Evolutionary conservation across 2,113 vertebrate species (phyloP).

Genomic region (Silurus glanis): DNA sequence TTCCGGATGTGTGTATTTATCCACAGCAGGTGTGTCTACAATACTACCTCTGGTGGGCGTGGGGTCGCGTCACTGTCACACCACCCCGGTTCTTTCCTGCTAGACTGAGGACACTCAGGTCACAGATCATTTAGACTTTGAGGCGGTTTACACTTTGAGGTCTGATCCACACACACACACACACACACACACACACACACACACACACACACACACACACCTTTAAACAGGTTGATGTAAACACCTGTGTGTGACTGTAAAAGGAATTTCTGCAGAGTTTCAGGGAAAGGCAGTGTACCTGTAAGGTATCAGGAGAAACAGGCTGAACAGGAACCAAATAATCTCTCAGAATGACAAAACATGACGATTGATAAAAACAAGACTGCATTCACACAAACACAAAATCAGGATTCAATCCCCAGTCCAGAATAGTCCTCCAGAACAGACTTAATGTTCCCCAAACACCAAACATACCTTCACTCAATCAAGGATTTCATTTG

Average conservation of each 20-base stretch:
- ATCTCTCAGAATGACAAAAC: not conserved
- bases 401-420: not conserved
- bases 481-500: not conserved
- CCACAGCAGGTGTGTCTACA: not conserved
- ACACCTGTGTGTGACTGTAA: not conserved
- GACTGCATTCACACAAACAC: not conserved
- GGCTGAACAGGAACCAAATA: not conserved
- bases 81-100: not conserved
- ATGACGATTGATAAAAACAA: not conserved
- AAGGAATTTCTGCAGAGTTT: slow-evolving; percentile 3
- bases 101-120: too few relatives aligned
- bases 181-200: too few relatives aligned
- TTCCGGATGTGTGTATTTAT: not conserved
- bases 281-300: not conserved
- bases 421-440: not conserved
- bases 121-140: too few relatives aligned
- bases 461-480: not conserved
- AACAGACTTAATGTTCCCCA: too few relatives aligned
- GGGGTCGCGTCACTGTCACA: not conserved
- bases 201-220: not conserved
- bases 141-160: too few relatives aligned
- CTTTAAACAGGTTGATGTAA: not conserved
- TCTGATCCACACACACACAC: too few relatives aligned
- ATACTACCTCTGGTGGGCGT: not conserved
- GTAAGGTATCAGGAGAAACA: not conserved